phyloP scores from a whole-genome alignment of 2,113 vertebrate genomes.

The Pedetes capensis region DNA sequence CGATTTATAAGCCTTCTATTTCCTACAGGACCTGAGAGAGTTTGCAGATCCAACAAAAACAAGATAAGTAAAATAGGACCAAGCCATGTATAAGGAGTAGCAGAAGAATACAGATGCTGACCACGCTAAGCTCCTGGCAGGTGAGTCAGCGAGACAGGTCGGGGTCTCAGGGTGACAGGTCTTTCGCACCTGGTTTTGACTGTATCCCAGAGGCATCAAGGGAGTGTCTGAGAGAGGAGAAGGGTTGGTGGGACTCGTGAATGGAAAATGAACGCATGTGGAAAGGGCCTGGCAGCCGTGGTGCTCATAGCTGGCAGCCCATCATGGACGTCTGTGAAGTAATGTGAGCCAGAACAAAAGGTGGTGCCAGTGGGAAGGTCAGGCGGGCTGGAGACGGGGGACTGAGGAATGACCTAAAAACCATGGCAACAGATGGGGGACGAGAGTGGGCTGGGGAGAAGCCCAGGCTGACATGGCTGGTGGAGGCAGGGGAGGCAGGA shows the following conservation, averaged over 20 bases:
- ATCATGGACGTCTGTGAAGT: not conserved
- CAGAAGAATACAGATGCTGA: too few species aligned
- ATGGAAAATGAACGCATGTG: not conserved
- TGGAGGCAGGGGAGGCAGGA: not conserved
- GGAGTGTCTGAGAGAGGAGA: not conserved
- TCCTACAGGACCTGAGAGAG: not conserved
- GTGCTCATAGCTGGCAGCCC: not conserved
- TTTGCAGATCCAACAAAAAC: not conserved
- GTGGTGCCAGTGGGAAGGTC: not conserved
- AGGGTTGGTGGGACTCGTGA: not conserved
- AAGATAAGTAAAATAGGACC: not conserved
- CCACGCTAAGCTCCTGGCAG: not conserved
- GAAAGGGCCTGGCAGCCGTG: not conserved
- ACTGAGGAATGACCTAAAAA: not conserved
- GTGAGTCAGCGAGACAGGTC: not conserved
- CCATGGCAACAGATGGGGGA: not conserved
- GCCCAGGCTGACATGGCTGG: rapidly evolving
- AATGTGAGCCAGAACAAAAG: not conserved
- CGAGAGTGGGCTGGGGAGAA: not conserved
- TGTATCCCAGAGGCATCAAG: not conserved
- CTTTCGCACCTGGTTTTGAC: not conserved
- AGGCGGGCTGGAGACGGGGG: not conserved
- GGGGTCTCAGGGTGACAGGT: not conserved
- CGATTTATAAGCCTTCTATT: not conserved
- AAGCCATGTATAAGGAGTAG: not conserved